Evolutionary conservation across 1,140 invertebrate species (phyloP).

Genomic region (Mercenaria mercenaria): DNA sequence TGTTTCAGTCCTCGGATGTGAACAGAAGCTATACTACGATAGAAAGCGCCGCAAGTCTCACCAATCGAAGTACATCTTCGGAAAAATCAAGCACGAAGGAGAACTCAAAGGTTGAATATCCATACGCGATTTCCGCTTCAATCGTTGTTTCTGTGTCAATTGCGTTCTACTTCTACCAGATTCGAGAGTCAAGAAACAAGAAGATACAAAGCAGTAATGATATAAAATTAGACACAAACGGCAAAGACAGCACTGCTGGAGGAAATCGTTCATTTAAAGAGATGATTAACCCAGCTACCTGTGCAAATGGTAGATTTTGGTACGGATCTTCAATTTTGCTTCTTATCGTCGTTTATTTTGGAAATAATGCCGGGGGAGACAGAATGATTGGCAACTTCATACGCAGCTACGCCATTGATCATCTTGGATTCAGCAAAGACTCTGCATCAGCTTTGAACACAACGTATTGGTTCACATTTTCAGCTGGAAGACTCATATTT

Average conservation of each 20-base stretch:
- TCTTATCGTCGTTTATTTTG: slow-evolving; percentile 73
- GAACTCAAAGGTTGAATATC: slow-evolving; percentile 72
- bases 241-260: background rate
- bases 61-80: background rate
- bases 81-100: background rate
- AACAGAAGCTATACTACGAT: too few species aligned
- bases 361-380: slow-evolving; percentile 72
- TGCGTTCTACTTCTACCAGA: slow-evolving; percentile 69
- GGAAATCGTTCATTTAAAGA: slow-evolving; percentile 9
- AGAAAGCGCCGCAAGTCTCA: too few species aligned
- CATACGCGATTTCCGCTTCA: slow-evolving; percentile 68
- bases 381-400: slow-evolving; percentile 74
- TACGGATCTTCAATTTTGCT: slow-evolving; percentile 69
- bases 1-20: background rate
- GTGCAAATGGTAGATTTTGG: slow-evolving; percentile 63
- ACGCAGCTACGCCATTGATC: slow-evolving; percentile 70
- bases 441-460: slow-evolving; percentile 70
- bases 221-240: too few species aligned
- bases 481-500: slow-evolving; percentile 67
- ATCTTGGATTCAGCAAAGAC: slow-evolving; percentile 65
- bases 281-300: slow-evolving; percentile 72
- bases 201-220: too few species aligned
- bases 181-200: background rate
- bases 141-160: slow-evolving; percentile 57
- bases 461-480: slow-evolving; percentile 75